A percentile compares a stretch with the other conserved stretches of the same genome.
These are phyloP conservation scores for Eulemur macaco DNA, from an alignment of 2,113 vertebrate species.

Conservation along the genomic window DNA sequence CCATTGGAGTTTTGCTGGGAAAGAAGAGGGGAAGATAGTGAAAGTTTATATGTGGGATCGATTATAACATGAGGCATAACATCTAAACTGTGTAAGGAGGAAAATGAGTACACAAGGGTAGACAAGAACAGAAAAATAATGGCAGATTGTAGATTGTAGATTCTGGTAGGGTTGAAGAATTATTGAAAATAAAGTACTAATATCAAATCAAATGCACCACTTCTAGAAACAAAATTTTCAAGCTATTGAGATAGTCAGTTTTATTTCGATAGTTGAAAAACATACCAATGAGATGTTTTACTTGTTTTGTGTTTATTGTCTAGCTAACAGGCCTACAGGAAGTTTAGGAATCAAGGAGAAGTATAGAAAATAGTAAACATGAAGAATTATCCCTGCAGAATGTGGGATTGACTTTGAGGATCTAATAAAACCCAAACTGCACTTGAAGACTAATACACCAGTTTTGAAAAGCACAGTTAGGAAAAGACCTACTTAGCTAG, in stretches of 20 bases:
- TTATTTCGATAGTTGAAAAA: slow-evolving; percentile 4
- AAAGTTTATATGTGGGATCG: not conserved
- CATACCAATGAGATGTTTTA: not conserved
- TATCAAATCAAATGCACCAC: not conserved
- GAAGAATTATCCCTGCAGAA: slow-evolving; percentile 11
- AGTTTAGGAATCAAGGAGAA: not conserved
- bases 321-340: not conserved
- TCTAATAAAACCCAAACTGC: slow-evolving; percentile 17
- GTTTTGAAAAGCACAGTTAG: slow-evolving; percentile 17
- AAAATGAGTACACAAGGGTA: not conserved
- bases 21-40: not conserved
- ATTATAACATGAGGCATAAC: not conserved
- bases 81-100: not conserved
- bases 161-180: not conserved
- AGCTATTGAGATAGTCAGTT: not conserved
- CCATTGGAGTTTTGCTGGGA: not conserved
- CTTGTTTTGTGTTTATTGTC: not conserved
- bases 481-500: not conserved
- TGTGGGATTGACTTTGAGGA: not conserved
- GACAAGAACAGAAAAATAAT: not conserved
- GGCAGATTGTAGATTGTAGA: not conserved
- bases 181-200: not conserved
- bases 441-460: not conserved
- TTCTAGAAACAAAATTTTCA: slow-evolving; percentile 34
- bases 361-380: not conserved